A percentile compares a stretch with the other conserved stretches of the same genome.
These are phyloP conservation scores for Himalopsyche phryganea DNA, from an alignment of 1,140 invertebrate species.

Conservation along the genomic window DNA sequence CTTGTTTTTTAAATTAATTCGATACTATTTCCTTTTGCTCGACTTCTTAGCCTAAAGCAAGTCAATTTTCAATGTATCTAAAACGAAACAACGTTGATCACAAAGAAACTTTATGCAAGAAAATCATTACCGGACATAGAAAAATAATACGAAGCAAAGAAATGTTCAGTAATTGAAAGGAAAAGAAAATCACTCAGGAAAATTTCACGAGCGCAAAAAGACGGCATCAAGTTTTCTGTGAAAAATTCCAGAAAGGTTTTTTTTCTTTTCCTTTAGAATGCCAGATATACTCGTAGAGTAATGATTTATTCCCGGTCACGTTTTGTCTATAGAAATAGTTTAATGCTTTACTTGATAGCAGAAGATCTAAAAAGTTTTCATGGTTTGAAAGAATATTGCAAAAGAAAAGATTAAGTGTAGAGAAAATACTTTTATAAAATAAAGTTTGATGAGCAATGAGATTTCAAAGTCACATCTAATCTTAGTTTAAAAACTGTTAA, in stretches of 20 bases:
- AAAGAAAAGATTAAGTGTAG: too few relatives aligned
- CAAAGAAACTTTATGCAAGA: not conserved
- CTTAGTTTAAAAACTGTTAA: too few relatives aligned
- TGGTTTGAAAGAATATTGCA: too few relatives aligned
- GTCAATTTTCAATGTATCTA: not conserved
- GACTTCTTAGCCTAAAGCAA: too few relatives aligned
- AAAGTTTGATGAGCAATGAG: too few relatives aligned
- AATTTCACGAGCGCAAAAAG: not conserved
- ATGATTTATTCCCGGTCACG: constrained; percentile 25
- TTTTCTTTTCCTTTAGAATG: not conserved
- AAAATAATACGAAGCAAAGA: not conserved
- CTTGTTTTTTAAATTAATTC: too few relatives aligned
- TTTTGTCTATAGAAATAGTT: constrained; percentile 6
- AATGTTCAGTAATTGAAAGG: not conserved
- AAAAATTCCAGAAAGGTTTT: not conserved
- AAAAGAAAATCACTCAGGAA: constrained; percentile 1
- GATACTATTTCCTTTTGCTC: too few relatives aligned
- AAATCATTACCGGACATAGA: not conserved
- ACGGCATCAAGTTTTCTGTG: not conserved
- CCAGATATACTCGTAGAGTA: constrained; percentile 1
- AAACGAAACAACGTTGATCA: not conserved
- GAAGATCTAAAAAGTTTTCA: not conserved
- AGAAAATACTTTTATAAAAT: too few relatives aligned
- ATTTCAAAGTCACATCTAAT: too few relatives aligned
- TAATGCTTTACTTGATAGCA: constrained; percentile 1